Percentiles rank a stretch among this genome's conserved stretches.
phyloP scores from a whole-genome alignment of 2,797 vertebrate genomes.

The Pantherophis alleghaniensis region DNA sequence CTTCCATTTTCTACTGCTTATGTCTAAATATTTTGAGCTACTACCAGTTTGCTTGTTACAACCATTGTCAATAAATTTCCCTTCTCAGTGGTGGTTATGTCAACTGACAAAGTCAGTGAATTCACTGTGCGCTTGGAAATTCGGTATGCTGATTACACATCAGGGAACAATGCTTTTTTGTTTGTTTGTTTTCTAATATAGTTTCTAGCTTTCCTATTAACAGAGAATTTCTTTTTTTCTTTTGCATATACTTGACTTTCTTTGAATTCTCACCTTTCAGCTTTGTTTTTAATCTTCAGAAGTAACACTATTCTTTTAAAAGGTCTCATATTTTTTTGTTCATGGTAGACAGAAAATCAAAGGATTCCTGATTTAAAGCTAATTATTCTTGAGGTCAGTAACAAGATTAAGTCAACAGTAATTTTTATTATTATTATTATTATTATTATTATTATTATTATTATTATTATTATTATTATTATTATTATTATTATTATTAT shows the following conservation, averaged over 20 bases:
- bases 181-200: background rate
- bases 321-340: background rate
- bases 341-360: background rate
- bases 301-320: background rate
- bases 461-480: too few relatives aligned
- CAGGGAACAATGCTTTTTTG: background rate
- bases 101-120: background rate
- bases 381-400: background rate
- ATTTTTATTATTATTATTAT: too few relatives aligned
- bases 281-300: background rate
- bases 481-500: too few relatives aligned
- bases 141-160: background rate
- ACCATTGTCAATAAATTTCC: background rate
- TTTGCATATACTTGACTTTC: background rate
- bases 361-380: background rate
- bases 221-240: background rate
- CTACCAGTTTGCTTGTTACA: background rate
- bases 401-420: background rate
- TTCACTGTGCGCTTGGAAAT: background rate
- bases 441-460: too few relatives aligned
- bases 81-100: background rate
- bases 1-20: background rate
- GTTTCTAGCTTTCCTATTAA: background rate
- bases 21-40: background rate
- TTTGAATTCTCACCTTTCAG: background rate